Conservation (phyloP, 2,888 invertebrate species). For the Cerastoderma edule region DNA sequence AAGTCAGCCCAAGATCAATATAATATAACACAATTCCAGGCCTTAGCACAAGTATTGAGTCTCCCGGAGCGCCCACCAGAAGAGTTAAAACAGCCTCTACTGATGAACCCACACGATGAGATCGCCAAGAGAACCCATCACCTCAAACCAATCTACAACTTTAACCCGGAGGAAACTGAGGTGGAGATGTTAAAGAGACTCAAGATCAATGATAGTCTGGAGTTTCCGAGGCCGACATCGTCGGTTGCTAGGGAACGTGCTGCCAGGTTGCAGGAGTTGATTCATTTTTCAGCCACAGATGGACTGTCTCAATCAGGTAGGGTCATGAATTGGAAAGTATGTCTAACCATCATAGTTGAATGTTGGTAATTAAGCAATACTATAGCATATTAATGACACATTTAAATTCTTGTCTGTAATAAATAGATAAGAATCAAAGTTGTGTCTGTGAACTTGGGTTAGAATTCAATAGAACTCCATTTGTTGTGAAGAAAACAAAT, state of each 20-base stretch:
- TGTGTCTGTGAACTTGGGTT: no score
- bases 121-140: conserved; percentile 77
- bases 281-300: conserved; percentile 80
- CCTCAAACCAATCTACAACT: conserved; percentile 74
- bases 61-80: conserved; percentile 70
- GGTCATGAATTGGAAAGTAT: no score
- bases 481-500: no score
- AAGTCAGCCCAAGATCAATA: neutral
- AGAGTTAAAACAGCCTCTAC: conserved; percentile 71
- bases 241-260: conserved; percentile 74
- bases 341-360: no score
- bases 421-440: no score
- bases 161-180: conserved; percentile 78
- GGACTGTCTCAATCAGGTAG: conserved; percentile 79
- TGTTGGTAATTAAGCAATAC: no score
- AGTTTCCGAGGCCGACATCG: conserved; percentile 67
- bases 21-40: conserved; percentile 26
- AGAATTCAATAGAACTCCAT: no score
- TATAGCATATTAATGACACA: no score
- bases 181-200: conserved; percentile 75
- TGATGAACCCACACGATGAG: conserved; percentile 79
- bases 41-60: conserved; percentile 72
- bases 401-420: no score
- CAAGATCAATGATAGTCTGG: conserved; percentile 63
- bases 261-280: conserved; percentile 81